Evolutionary conservation across 92 coral and sea anemone genomes (phyloP).

Genomic region (Epizoanthus illoricatus): DNA sequence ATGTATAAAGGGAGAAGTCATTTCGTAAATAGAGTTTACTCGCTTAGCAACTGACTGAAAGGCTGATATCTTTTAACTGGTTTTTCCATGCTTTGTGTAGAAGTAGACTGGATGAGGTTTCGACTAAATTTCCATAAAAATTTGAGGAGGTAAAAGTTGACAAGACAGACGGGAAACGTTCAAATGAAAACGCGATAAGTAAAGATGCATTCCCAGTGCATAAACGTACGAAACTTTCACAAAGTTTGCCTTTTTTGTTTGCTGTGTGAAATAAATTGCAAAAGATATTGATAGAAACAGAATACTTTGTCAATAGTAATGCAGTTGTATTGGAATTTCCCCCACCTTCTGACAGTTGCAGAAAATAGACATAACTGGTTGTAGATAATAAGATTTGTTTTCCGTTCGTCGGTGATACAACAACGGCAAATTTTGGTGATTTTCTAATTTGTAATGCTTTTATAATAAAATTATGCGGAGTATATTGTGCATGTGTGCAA

Average conservation of each 20-base stretch:
- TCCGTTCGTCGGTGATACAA: neutral
- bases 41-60: neutral
- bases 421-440: neutral
- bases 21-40: neutral
- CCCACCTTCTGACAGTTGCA: too few relatives aligned
- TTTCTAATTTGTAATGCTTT: conserved; percentile 14
- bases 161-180: neutral
- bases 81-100: neutral
- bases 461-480: neutral
- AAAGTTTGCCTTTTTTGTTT: neutral
- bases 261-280: conserved; percentile 20
- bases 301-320: neutral
- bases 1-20: too few relatives aligned
- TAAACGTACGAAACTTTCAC: neutral
- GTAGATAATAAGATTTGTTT: neutral
- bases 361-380: neutral
- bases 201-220: neutral
- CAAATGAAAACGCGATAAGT: neutral
- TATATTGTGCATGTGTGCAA: too few relatives aligned
- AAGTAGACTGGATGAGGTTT: neutral
- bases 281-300: neutral
- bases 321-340: neutral
- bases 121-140: neutral
- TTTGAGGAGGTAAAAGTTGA: neutral
- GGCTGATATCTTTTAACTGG: neutral